Percentiles rank a stretch among this genome's conserved stretches.
These are phyloP conservation scores for Teleogryllus occipitalis DNA, from an alignment of 1,140 invertebrate species.

Conservation along the genomic window DNA sequence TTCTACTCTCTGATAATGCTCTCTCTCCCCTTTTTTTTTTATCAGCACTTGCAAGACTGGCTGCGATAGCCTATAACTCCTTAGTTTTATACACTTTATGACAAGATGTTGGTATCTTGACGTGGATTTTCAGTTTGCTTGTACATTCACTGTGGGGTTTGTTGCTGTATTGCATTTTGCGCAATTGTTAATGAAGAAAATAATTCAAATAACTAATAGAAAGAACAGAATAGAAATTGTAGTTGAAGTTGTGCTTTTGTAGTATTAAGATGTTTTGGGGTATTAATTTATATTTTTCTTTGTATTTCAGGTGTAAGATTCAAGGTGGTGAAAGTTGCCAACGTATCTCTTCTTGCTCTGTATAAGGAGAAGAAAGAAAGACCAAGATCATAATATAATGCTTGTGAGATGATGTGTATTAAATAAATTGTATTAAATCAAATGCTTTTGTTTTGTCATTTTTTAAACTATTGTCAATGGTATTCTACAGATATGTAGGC, in stretches of 20 bases:
- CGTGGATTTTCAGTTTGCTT: too few relatives aligned
- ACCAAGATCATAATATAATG: conserved; percentile 78
- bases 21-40: too few relatives aligned
- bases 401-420: conserved; percentile 9
- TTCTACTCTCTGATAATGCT: too few relatives aligned
- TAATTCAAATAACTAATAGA: too few relatives aligned
- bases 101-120: too few relatives aligned
- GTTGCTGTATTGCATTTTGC: not conserved
- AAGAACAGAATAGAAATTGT: not conserved
- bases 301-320: conserved; percentile 46
- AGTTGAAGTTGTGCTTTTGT: too few relatives aligned
- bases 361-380: conserved; percentile 99
- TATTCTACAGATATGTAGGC: not conserved
- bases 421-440: conserved; percentile 14
- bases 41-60: too few relatives aligned
- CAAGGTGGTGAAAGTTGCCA: conserved; percentile 98
- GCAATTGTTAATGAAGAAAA: not conserved
- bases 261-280: too few relatives aligned
- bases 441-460: not conserved
- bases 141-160: not conserved
- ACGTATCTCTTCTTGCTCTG: conserved; percentile 93
- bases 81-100: too few relatives aligned
- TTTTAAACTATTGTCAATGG: not conserved
- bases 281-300: conserved; percentile 15
- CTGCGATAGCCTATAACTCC: too few relatives aligned